These are phyloP conservation scores for Nematopogon swammerdamellus DNA, from an alignment of 2,888 invertebrate species.

Conservation along the genomic window DNA sequence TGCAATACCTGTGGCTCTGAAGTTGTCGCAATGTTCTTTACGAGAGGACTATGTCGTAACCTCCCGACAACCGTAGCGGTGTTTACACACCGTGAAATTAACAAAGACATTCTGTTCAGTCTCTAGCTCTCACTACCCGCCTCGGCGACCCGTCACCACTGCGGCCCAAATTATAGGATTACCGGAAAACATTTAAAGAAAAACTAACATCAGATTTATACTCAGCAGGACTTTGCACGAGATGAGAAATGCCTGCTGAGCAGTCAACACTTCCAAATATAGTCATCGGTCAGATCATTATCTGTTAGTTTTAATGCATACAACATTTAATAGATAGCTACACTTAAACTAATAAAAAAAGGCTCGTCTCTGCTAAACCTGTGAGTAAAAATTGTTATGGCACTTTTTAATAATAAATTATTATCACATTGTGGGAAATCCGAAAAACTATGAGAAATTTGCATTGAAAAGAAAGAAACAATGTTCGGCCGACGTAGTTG, in stretches of 20 bases:
- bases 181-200: slow-evolving; percentile 33
- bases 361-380: no score
- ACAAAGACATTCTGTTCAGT: slow-evolving; percentile 17
- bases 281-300: no score
- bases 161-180: slow-evolving; percentile 14
- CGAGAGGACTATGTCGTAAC: slow-evolving; percentile 30
- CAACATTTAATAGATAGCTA: no score
- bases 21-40: slow-evolving; percentile 39
- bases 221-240: slow-evolving; percentile 2
- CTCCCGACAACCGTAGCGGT: slow-evolving; percentile 20
- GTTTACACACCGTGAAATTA: slow-evolving; percentile 26
- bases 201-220: slow-evolving; percentile 4
- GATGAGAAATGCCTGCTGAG: not conserved
- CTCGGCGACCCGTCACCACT: slow-evolving; percentile 42
- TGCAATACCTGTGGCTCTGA: slow-evolving; percentile 17
- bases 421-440: no score
- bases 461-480: no score
- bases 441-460: no score
- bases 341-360: no score
- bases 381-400: no score
- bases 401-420: no score
- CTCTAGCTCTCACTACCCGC: slow-evolving; percentile 15
- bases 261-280: no score
- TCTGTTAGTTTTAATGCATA: no score
- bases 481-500: not conserved